Conservation (phyloP, 2,888 invertebrate species). For the Heliothis peltigera region DNA sequence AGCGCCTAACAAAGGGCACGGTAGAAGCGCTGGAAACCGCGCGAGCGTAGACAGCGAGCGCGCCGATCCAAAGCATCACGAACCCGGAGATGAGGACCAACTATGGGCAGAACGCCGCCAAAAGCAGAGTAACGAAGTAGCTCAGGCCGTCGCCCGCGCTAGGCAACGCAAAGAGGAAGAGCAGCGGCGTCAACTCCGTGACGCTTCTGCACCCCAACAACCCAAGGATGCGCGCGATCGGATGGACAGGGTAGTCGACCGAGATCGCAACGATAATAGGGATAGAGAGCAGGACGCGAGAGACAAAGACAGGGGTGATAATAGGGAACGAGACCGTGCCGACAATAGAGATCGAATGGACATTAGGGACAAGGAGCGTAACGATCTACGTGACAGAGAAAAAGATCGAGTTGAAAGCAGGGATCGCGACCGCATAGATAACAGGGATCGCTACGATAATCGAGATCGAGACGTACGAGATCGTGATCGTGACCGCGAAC, state of each 20-base stretch:
- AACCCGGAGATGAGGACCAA: slow-evolving; percentile 86
- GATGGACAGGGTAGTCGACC: slow-evolving; percentile 68
- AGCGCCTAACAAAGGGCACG: slow-evolving; percentile 75
- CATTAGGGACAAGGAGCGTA: slow-evolving; percentile 76
- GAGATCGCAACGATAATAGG: slow-evolving; percentile 77
- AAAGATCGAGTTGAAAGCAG: slow-evolving; percentile 61
- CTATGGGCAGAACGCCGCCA: slow-evolving; percentile 93
- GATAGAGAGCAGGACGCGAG: slow-evolving; percentile 75
- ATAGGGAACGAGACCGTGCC: slow-evolving; percentile 69
- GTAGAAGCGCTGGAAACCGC: slow-evolving; percentile 77
- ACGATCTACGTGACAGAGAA: slow-evolving; percentile 68
- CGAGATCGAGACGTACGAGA: slow-evolving; percentile 69
- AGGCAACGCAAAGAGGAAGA: slow-evolving; percentile 96
- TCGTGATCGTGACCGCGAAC: slow-evolving; percentile 57
- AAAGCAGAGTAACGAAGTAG: slow-evolving; percentile 92
- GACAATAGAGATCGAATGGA: slow-evolving; percentile 76
- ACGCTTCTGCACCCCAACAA: slow-evolving; percentile 73
- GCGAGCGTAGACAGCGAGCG: slow-evolving; percentile 79
- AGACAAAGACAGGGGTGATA: slow-evolving; percentile 72
- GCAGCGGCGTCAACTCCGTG: slow-evolving; percentile 92
- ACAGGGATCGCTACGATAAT: slow-evolving; percentile 70
- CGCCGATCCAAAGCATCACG: slow-evolving; percentile 79
- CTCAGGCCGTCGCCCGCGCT: slow-evolving; percentile 95
- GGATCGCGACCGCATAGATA: slow-evolving; percentile 81
- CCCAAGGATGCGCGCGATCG: slow-evolving; percentile 75